Base-by-base conservation (phyloP, 92 coral and sea anemone genomes). In the Zoanthus gigantus region DNA sequence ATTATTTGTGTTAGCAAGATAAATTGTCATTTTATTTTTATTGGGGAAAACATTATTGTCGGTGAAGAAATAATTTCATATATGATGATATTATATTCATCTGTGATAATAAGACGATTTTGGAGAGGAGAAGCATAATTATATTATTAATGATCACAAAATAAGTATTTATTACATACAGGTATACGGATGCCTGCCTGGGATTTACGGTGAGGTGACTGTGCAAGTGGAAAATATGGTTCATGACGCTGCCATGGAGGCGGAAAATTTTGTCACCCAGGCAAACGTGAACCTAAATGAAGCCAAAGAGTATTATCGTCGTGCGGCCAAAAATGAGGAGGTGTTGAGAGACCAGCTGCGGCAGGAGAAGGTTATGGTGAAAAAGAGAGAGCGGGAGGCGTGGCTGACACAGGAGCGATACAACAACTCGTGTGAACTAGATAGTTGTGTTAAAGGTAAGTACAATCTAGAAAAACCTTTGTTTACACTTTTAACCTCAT, bases 131-230 rank as follows among this genome's bases (percentile, higher is more conserved):
- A 34, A 3, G 3, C 1, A 34, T 34, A 34, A 34, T 34, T 1
- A 34, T 34, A 34, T 34, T 34, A 58, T 15, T 14, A 58, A 4
- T 9, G 1, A 58, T 58, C 6, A 58, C 4, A 14, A 14, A 58
- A 58, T 58, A n/a, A 66, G 37, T 18, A n/a, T 42, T 28, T 6
- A 5, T 76, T 23, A 14, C 75, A 48, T 29, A 11, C 32, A 97
- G 99, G 99, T 98, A 29, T 97, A 92, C 37, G 99, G 98, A 23
- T 97, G 99, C 72, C 91, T 97, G 9, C 98, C 96, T 17, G 96
- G 95, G 10, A 90, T 97, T 23, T 93, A 91, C 11, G 73, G 93
- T 7, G 88, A 95, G 15, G 92, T 97, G 9, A 92, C 95, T 15
- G 77, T 75, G 37, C 93, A 81, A 60, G 94, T 94, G 18, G 83